Evolutionary conservation across 1,140 invertebrate genomes (phyloP).

Genomic region (Megalopta genalis): DNA sequence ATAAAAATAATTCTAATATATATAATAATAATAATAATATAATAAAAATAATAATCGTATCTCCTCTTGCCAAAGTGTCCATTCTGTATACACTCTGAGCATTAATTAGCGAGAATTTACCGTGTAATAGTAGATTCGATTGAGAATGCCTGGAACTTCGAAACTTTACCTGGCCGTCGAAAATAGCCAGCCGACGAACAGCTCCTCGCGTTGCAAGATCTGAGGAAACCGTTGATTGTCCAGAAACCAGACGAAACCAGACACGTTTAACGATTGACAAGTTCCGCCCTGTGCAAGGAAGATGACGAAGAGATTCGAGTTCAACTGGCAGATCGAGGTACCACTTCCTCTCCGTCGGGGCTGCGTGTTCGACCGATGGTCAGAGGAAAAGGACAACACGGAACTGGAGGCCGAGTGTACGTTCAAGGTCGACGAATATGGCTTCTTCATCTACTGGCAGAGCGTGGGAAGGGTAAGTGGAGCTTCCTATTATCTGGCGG

Average conservation of each 20-base stretch:
- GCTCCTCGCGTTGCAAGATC: too few species aligned
- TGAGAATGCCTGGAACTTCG: too few species aligned
- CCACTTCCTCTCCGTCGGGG: conserved; percentile 92
- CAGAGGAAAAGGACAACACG: conserved; percentile 95
- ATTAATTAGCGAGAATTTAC: too few species aligned
- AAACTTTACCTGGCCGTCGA: too few species aligned
- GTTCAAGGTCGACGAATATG: conserved; percentile 98
- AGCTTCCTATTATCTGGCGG: neutral
- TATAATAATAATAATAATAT: too few species aligned
- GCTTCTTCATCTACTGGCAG: conserved; percentile 99
- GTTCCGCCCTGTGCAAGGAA: conserved; percentile 50
- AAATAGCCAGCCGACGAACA: too few species aligned
- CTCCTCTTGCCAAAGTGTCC: too few species aligned
- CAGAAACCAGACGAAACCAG: conserved; percentile 42
- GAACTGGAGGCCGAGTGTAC: conserved; percentile 93
- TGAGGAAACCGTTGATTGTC: too few species aligned
- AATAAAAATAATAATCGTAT: too few species aligned
- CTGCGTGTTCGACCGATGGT: conserved; percentile 96
- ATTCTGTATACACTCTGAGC: too few species aligned
- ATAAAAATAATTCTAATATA: too few species aligned
- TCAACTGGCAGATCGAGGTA: conserved; percentile 97
- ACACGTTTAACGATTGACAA: conserved; percentile 23
- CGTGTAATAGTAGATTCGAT: too few species aligned
- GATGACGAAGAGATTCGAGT: conserved; percentile 99
- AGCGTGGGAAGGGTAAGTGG: conserved; percentile 92